These are phyloP conservation scores for Neocloeon triangulifer DNA, from an alignment of 1,140 invertebrate species.

Conservation along the genomic window DNA sequence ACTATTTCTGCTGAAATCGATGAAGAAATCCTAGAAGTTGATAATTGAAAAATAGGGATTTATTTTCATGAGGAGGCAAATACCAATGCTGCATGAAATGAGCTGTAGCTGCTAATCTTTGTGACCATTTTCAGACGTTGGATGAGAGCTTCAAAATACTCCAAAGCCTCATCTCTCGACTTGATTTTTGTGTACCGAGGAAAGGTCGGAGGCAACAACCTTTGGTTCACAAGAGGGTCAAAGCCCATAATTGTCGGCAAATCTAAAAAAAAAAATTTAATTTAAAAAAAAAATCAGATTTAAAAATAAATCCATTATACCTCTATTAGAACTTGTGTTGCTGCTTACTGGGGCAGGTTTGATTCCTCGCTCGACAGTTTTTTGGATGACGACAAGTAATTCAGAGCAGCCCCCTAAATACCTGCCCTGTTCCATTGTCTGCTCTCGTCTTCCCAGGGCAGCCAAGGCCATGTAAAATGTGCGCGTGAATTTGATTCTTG, in stretches of 20 bases:
- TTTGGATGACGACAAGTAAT: slow-evolving; percentile 54
- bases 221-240: slow-evolving; percentile 85
- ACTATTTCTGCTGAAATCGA: slow-evolving; percentile 68
- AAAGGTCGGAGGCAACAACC: slow-evolving; percentile 89
- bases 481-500: slow-evolving; percentile 63
- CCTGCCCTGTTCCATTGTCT: slow-evolving; percentile 34
- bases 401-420: slow-evolving; percentile 44
- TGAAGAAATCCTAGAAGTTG: slow-evolving; percentile 65
- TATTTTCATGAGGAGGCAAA: slow-evolving; percentile 8
- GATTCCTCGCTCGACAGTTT: slow-evolving; percentile 42
- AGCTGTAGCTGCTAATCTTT: slow-evolving; percentile 52
- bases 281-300: not conserved
- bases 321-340: slow-evolving; percentile 12
- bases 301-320: slow-evolving; percentile 7
- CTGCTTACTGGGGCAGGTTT: slow-evolving; percentile 3
- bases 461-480: slow-evolving; percentile 62
- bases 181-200: slow-evolving; percentile 89
- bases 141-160: slow-evolving; percentile 66
- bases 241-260: slow-evolving; percentile 52
- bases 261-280: slow-evolving; percentile 13
- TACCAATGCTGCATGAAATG: slow-evolving; percentile 67
- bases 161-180: slow-evolving; percentile 52
- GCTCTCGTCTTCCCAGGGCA: slow-evolving; percentile 33
- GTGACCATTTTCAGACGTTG: slow-evolving; percentile 57
- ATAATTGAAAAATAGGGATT: slow-evolving; percentile 1